These are phyloP conservation scores for Muntiacus reevesi DNA, from an alignment of 2,113 vertebrate genomes.

Conservation along the genomic window DNA sequence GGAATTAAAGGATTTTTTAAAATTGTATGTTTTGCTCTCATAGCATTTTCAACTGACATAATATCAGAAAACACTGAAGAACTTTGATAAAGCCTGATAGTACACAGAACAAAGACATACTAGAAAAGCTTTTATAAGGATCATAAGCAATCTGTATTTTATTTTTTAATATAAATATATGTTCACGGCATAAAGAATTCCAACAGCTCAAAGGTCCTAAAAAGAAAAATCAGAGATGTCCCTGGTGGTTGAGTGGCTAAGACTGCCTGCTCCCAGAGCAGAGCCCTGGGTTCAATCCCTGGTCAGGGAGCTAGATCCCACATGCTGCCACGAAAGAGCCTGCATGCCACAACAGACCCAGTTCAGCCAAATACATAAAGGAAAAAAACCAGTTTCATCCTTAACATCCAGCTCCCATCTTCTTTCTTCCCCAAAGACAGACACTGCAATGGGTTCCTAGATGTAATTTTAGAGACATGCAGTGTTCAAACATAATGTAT, in stretches of 20 bases:
- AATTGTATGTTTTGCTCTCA: background rate
- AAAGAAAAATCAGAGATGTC: background rate
- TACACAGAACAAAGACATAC: background rate
- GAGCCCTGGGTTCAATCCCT: background rate
- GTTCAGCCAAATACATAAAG: background rate
- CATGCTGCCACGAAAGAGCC: background rate
- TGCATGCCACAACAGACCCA: background rate
- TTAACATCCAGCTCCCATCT: background rate
- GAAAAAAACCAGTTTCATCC: background rate
- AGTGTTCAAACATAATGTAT: accelerated
- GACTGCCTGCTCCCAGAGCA: background rate
- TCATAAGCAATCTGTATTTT: background rate
- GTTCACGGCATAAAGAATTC: background rate
- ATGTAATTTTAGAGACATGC: background rate
- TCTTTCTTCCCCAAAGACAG: background rate
- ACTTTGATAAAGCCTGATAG: background rate
- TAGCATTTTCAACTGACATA: background rate
- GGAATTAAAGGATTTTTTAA: background rate
- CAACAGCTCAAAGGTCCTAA: background rate
- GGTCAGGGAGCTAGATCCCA: background rate
- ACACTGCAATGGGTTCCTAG: background rate
- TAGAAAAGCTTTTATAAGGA: background rate
- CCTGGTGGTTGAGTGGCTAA: background rate
- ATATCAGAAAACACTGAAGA: background rate
- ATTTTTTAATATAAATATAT: background rate